Evolutionary conservation across 1,140 invertebrate genomes (phyloP).

Genomic region (Halictus rubicundus): DNA sequence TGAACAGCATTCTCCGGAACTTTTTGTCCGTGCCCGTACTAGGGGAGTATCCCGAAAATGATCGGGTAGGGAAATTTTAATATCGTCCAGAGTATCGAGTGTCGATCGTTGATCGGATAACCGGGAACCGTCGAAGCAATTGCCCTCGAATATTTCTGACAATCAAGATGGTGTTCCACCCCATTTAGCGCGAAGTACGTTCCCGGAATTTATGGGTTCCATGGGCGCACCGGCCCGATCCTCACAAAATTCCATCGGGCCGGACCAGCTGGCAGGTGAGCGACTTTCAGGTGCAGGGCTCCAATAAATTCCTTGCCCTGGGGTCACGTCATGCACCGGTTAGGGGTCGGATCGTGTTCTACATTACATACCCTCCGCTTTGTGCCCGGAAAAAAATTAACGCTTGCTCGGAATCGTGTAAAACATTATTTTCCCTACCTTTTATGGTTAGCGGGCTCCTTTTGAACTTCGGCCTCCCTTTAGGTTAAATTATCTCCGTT

Average conservation of each 20-base stretch:
- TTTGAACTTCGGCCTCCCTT: too few relatives aligned
- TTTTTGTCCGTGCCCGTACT: too few relatives aligned
- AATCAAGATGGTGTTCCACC: constrained; percentile 12
- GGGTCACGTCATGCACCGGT: constrained; percentile 31
- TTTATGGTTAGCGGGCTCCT: too few relatives aligned
- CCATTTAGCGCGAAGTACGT: constrained; percentile 22
- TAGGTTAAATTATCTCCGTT: too few relatives aligned
- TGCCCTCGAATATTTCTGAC: neutral
- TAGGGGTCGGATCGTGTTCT: constrained; percentile 19
- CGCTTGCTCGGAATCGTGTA: too few relatives aligned
- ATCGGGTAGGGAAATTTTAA: neutral
- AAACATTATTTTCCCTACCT: too few relatives aligned
- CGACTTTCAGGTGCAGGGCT: constrained; percentile 45
- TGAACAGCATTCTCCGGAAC: too few relatives aligned
- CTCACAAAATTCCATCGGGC: constrained; percentile 42
- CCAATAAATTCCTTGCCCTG: constrained; percentile 48
- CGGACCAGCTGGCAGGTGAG: constrained; percentile 56
- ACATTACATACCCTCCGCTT: neutral
- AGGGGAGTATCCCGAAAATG: too few relatives aligned
- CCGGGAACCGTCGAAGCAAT: constrained; percentile 12
- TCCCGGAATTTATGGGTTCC: constrained; percentile 14
- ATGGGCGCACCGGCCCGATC: constrained; percentile 5
- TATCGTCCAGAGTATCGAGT: neutral
- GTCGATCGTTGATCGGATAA: neutral
- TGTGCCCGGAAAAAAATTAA: neutral